Percentiles rank a stretch among this genome's conserved stretches.
phyloP scores from a whole-genome alignment of 2,113 vertebrate genomes.

The Chloropsis cyanopogon region DNA sequence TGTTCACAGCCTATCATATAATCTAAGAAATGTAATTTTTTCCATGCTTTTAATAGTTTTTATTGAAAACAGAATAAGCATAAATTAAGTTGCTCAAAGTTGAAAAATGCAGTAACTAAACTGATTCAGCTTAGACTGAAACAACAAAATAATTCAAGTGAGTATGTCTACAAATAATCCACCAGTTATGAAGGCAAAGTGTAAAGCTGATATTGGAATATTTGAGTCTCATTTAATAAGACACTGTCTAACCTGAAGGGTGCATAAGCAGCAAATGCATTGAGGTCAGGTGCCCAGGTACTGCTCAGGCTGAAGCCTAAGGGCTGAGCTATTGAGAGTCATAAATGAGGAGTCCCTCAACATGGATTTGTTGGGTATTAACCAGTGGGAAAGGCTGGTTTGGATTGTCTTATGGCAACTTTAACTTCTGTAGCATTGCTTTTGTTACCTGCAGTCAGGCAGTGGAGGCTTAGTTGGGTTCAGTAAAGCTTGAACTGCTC shows the following conservation, averaged over 20 bases:
- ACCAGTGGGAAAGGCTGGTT: not conserved
- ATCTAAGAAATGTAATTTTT: not conserved
- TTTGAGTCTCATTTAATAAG: not conserved
- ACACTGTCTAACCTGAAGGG: not conserved
- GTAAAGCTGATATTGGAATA: not conserved
- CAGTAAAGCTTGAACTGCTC: not conserved
- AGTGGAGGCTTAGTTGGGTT: not conserved
- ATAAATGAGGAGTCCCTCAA: not conserved
- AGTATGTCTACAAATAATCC: not conserved
- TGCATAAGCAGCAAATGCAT: not conserved
- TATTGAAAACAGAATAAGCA: not conserved
- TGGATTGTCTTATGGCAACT: not conserved
- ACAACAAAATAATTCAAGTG: not conserved
- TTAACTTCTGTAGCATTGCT: not conserved
- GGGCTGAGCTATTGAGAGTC: not conserved
- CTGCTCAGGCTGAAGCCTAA: not conserved
- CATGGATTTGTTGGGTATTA: not conserved
- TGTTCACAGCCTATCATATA: not conserved
- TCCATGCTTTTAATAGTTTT: not conserved
- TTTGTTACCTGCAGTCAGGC: not conserved
- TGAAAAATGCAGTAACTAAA: not conserved
- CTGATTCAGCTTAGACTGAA: not conserved
- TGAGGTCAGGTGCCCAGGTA: not conserved
- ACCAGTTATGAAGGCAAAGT: not conserved
- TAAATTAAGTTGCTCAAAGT: not conserved